phyloP scores from a whole-genome alignment of 2,888 invertebrate genomes.

The Chrysolina oricalcia region DNA sequence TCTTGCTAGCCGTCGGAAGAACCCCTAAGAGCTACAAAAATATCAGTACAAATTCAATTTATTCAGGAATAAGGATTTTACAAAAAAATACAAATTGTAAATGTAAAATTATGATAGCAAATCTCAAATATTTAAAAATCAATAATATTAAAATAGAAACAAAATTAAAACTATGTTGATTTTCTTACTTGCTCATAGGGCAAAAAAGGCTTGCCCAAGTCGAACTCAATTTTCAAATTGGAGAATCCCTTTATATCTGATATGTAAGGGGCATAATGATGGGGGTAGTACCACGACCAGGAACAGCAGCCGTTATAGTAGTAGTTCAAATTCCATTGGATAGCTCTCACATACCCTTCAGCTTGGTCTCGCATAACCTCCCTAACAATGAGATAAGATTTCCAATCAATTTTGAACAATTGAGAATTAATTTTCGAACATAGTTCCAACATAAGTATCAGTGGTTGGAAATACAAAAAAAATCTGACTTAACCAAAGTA shows the following conservation, averaged over 20 bases:
- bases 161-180: not conserved
- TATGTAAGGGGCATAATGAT: conserved; percentile 97
- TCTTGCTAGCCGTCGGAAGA: conserved; percentile 88
- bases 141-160: conserved; percentile 2
- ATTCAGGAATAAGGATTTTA: no score
- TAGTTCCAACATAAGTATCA: no score
- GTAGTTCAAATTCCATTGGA: conserved; percentile 97
- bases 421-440: no score
- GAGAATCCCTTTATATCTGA: conserved; percentile 92
- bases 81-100: no score
- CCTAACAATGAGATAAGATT: conserved; percentile 70
- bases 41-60: not conserved
- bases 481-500: no score
- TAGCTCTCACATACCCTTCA: conserved; percentile 90
- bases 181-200: conserved; percentile 88
- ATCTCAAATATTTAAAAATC: no score
- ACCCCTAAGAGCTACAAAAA: conserved; percentile 84
- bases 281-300: conserved; percentile 99
- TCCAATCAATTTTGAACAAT: not conserved
- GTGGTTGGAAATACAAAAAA: no score
- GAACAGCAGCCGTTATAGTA: conserved; percentile 97
- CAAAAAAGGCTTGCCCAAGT: conserved; percentile 89
- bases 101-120: no score
- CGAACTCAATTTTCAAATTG: conserved; percentile 82
- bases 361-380: conserved; percentile 88